Percentiles rank a stretch among this genome's conserved stretches.
Evolutionary conservation across 2,797 vertebrate genomes (phyloP).

Genomic region (Acanthiza pusilla): DNA sequence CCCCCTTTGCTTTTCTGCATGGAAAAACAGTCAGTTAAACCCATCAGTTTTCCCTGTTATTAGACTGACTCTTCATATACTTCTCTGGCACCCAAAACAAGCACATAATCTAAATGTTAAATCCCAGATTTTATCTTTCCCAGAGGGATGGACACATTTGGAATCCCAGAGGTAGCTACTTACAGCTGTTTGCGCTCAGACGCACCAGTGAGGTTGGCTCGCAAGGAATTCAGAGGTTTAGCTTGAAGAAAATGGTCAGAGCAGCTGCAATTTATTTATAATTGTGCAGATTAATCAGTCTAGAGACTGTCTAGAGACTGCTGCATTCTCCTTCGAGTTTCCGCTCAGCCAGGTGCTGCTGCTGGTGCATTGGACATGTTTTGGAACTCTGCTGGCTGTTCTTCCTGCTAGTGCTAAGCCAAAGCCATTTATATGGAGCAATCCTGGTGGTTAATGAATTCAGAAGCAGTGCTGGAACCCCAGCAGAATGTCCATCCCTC

Average conservation of each 20-base stretch:
- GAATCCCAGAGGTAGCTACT: background rate
- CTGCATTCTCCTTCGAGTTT: background rate
- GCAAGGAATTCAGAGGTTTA: background rate
- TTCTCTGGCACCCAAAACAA: background rate
- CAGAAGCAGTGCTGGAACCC: background rate
- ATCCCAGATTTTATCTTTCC: background rate
- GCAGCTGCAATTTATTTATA: constrained; percentile 17
- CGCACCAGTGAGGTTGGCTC: background rate
- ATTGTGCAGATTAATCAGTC: background rate
- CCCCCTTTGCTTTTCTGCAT: background rate
- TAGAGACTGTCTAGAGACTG: background rate
- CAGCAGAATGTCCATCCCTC: background rate
- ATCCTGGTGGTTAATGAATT: background rate
- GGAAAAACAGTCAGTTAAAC: background rate
- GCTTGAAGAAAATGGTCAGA: background rate
- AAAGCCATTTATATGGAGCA: background rate
- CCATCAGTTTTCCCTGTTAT: background rate
- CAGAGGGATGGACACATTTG: background rate
- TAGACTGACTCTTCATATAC: background rate
- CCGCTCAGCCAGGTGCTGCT: background rate
- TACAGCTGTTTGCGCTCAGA: background rate
- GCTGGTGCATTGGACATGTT: background rate
- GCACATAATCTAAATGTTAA: background rate
- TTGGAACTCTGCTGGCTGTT: background rate
- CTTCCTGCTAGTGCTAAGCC: background rate